These are phyloP conservation scores for Heterodera filipjevi DNA, from an alignment of 2,888 invertebrate species.

Conservation along the genomic window DNA sequence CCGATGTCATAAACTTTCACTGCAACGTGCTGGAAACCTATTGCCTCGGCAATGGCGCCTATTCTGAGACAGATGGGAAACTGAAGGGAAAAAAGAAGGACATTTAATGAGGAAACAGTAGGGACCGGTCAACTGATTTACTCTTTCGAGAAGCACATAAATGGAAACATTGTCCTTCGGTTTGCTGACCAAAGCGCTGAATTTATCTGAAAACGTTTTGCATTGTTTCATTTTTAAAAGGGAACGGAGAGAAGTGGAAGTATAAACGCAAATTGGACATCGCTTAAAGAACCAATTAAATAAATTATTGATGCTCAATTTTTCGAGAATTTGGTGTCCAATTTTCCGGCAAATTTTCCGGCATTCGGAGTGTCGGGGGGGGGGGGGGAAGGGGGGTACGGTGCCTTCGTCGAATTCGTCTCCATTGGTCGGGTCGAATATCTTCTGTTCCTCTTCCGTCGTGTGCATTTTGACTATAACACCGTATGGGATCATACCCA, in stretches of 20 bases:
- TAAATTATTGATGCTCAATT: too few relatives aligned
- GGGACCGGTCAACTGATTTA: too few relatives aligned
- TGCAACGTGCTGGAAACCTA: neutral
- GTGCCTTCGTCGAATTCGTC: neutral
- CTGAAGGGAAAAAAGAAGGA: too few relatives aligned
- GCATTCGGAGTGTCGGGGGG: neutral
- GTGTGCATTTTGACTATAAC: neutral
- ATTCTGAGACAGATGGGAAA: neutral
- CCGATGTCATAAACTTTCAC: slow-evolving; percentile 1
- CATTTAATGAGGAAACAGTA: too few relatives aligned
- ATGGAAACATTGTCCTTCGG: neutral
- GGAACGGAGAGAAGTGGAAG: neutral
- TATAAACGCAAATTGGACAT: too few relatives aligned
- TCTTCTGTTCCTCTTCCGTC: neutral
- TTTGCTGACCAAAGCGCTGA: neutral
- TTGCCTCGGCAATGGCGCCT: neutral
- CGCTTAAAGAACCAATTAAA: too few relatives aligned
- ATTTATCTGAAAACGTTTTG: neutral
- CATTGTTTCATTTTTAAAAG: neutral
- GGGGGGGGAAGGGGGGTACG: neutral
- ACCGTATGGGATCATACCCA: neutral
- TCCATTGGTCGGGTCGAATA: neutral
- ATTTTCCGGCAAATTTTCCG: too few relatives aligned
- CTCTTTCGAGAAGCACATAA: neutral
- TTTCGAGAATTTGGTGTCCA: too few relatives aligned